phyloP scores from a whole-genome alignment of 2,888 invertebrate genomes.

The Oscheius onirici region DNA sequence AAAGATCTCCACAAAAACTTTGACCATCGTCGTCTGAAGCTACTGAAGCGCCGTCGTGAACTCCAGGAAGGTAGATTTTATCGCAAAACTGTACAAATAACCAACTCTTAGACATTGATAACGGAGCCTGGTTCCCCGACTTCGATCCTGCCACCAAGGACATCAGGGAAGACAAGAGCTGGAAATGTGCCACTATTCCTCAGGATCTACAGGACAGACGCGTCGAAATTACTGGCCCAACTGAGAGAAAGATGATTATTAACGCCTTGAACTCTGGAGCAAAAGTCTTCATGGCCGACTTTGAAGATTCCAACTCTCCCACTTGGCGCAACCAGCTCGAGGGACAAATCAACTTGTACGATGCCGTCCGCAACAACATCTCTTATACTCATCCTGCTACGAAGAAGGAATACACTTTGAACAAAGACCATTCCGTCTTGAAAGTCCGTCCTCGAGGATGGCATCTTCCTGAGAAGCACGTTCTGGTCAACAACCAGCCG shows the following conservation, averaged over 20 bases:
- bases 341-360: slow-evolving; percentile 78
- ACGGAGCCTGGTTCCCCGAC: slow-evolving; percentile 71
- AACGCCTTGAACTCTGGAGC: slow-evolving; percentile 78
- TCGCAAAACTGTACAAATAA: not conserved
- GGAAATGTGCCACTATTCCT: slow-evolving; percentile 74
- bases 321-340: slow-evolving; percentile 80
- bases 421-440: slow-evolving; percentile 72
- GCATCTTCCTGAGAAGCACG: slow-evolving; percentile 79
- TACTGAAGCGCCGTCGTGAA: slow-evolving; percentile 61
- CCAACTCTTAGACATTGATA: slow-evolving; percentile 59
- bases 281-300: slow-evolving; percentile 72
- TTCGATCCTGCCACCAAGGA: slow-evolving; percentile 75
- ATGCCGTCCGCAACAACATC: slow-evolving; percentile 75
- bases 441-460: slow-evolving; percentile 81
- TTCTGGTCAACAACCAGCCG: slow-evolving; percentile 69
- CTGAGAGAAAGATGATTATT: slow-evolving; percentile 77
- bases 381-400: slow-evolving; percentile 69
- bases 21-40: slow-evolving; percentile 72
- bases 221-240: slow-evolving; percentile 75
- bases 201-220: slow-evolving; percentile 65
- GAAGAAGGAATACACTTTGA: slow-evolving; percentile 67
- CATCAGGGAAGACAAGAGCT: slow-evolving; percentile 74
- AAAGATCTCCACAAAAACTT: slow-evolving; percentile 76
- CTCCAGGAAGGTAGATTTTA: slow-evolving; percentile 46
- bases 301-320: slow-evolving; percentile 80